Conservation (phyloP, 2,888 invertebrate species). For the Idaea straminata region DNA sequence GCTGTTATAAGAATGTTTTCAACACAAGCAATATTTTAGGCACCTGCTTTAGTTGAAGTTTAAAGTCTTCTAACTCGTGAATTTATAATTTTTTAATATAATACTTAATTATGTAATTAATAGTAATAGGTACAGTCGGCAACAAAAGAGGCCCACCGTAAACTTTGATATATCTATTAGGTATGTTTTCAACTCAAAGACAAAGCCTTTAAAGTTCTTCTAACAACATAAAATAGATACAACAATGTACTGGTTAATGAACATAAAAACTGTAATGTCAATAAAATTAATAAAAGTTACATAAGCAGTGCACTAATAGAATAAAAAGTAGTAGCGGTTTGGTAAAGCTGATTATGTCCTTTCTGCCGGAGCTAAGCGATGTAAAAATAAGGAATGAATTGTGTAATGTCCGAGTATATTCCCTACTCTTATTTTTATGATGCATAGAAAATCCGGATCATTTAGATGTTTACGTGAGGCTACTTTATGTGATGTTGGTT, state of each 20-base stretch:
- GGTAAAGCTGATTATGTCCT: not conserved
- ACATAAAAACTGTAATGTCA: not conserved
- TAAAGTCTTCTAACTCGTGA: too few relatives aligned
- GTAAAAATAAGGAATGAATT: conserved; percentile 1
- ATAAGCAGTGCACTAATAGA: not conserved
- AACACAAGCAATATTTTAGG: too few relatives aligned
- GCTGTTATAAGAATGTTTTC: too few relatives aligned
- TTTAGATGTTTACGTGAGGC: not conserved
- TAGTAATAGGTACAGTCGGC: too few relatives aligned
- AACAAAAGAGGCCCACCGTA: too few relatives aligned
- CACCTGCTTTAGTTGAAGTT: too few relatives aligned
- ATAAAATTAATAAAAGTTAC: not conserved
- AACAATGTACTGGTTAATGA: not conserved
- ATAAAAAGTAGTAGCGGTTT: not conserved
- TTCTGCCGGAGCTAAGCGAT: not conserved
- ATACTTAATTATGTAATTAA: too few relatives aligned
- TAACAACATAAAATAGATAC: not conserved
- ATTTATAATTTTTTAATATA: too few relatives aligned
- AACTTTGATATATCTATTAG: too few relatives aligned
- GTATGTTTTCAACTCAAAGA: too few relatives aligned
- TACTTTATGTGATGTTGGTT: not conserved
- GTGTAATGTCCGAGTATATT: not conserved
- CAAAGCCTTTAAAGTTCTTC: not conserved
- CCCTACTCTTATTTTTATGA: not conserved
- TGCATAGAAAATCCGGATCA: not conserved